A percentile compares a stretch with the other conserved stretches of the same genome.
Evolutionary conservation across 2,888 invertebrate species (phyloP).

Genomic region (Hylaea fasciaria): DNA sequence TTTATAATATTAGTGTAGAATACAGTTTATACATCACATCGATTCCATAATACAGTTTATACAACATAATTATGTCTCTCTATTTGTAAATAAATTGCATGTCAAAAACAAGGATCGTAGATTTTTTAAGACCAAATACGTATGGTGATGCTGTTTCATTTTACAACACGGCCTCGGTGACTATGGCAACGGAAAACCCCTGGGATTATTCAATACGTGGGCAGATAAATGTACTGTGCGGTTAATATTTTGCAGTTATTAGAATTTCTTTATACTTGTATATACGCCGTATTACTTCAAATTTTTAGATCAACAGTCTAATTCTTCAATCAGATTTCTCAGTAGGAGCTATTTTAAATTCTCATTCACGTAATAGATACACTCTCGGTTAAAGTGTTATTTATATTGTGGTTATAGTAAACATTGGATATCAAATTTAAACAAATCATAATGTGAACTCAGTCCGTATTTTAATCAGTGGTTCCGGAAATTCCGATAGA

Average conservation of each 20-base stretch:
- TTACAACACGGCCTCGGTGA: too few relatives aligned
- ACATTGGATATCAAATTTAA: slow-evolving; percentile 7
- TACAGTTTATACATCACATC: not conserved
- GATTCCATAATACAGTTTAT: not conserved
- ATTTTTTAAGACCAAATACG: too few relatives aligned
- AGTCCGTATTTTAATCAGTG: not conserved
- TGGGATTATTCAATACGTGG: too few relatives aligned
- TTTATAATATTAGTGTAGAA: too few relatives aligned
- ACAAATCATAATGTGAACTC: not conserved
- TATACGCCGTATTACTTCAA: not conserved
- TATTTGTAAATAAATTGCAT: too few relatives aligned
- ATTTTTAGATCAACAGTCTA: not conserved
- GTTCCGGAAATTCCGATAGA: not conserved
- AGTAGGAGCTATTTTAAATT: slow-evolving; percentile 18
- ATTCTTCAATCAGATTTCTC: slow-evolving; percentile 14
- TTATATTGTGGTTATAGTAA: too few relatives aligned
- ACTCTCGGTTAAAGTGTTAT: slow-evolving; percentile 18
- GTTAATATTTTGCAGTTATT: not conserved
- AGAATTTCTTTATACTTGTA: not conserved
- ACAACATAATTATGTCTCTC: too few relatives aligned
- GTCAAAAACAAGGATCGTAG: too few relatives aligned
- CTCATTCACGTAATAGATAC: slow-evolving; percentile 18
- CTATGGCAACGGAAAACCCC: too few relatives aligned
- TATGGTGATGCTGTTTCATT: too few relatives aligned
- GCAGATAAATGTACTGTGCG: too few relatives aligned